Evolutionary conservation across 2,888 invertebrate species (phyloP), one percentile per base, ranked within the genome.

Genomic region (Pogonocherus hispidulus): DNA sequence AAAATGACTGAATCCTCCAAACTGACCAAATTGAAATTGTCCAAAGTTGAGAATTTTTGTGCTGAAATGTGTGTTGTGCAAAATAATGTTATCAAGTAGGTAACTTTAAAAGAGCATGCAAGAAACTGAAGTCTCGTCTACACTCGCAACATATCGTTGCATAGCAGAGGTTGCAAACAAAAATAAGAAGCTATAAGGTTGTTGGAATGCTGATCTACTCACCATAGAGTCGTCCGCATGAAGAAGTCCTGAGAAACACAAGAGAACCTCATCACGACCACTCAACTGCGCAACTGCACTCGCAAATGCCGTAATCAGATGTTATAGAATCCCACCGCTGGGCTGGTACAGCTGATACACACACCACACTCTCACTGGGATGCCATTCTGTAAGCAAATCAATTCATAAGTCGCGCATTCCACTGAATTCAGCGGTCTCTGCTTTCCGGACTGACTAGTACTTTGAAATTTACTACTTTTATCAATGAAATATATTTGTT

Each of bases 121-220:
- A 20, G 52, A 19, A 32, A 3, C 3, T 4, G 14, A 35, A 51
- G n/a, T 16, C 27, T 52, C 87, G 87, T 86, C 86, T 85, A 86
- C 84, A 86, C 86, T 83, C 83, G 84, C 80, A 79, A 79, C 84
- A 82, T 70, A 79, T 86, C 83, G 86, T 87, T 87, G 82, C 85
- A 79, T 9, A 20, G 20, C 63, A 85, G 67, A 74, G 79, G 79
- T 78, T 72, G 72, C 71, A 77, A 77, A 75, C 72, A 72, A 75
- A 76, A 74, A 73, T 71, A 72, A 73, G 74, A 74, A 75, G 70
- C 76, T 68, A 73, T 72, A 76, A n/a, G 73, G 76, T 72, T 73
- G 75, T 71, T 73, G 77, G 77, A 77, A 76, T 76, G 76, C 71
- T 69, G 75, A 71, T 76, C 73, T 75, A 77, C 76, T 75, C 76